A percentile compares a stretch with the other conserved stretches of the same genome.
Evolutionary conservation across 2,888 invertebrate genomes (phyloP).

Genomic region (Megastigmus dorsalis): DNA sequence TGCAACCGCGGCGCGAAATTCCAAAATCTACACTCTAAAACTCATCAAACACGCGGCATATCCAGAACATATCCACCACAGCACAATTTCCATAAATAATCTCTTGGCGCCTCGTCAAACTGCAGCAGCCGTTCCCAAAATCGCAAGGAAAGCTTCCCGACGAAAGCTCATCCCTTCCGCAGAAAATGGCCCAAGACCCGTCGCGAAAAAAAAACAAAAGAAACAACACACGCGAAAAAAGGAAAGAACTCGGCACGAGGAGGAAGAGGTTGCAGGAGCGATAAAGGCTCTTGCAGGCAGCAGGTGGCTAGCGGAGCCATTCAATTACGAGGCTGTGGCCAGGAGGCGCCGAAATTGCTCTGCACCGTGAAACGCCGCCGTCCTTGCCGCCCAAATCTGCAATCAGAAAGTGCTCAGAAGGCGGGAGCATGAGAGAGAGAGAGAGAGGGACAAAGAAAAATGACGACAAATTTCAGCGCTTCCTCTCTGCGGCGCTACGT

Average conservation of each 20-base stretch:
- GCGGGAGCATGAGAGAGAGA: no score
- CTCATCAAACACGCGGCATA: no score
- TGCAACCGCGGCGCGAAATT: no score
- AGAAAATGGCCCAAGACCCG: no score
- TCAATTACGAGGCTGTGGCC: slow-evolving; percentile 45
- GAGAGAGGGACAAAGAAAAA: slow-evolving; percentile 11
- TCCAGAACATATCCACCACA: no score
- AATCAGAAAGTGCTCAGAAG: slow-evolving; percentile 48
- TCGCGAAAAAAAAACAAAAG: neutral
- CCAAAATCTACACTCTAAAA: no score
- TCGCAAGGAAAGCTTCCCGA: neutral
- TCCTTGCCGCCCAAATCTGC: slow-evolving; percentile 30
- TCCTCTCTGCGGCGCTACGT: neutral
- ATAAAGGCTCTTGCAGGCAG: slow-evolving; percentile 49
- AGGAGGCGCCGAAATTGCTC: slow-evolving; percentile 31
- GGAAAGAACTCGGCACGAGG: neutral
- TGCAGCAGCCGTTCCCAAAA: neutral
- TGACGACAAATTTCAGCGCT: slow-evolving; percentile 37
- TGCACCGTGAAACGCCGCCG: neutral
- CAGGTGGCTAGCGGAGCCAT: slow-evolving; percentile 42
- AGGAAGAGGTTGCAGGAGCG: neutral
- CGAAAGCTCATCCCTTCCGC: neutral
- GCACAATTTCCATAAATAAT: neutral
- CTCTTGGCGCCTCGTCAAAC: neutral
- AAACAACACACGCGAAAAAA: neutral